A percentile compares a stretch with the other conserved stretches of the same genome.
Evolutionary conservation across 2,797 vertebrate species (phyloP).

Genomic region (Sebastes diploproa): DNA sequence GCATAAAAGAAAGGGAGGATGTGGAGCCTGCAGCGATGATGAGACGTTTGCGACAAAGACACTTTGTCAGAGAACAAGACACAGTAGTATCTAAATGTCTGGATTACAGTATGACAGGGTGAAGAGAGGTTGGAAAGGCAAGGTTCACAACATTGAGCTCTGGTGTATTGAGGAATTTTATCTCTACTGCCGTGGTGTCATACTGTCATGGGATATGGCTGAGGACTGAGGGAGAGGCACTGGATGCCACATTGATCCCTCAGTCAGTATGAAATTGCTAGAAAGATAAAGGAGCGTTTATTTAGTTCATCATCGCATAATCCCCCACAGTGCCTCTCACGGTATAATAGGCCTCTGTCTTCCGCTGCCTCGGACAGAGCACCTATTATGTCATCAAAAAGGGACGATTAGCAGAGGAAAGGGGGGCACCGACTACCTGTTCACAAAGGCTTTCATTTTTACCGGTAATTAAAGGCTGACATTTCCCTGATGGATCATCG

Average conservation of each 20-base stretch:
- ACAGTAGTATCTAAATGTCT: slow-evolving; percentile 13
- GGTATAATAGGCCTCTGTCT: slow-evolving; percentile 55
- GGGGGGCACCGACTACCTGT: slow-evolving; percentile 75
- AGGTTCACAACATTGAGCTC: neutral
- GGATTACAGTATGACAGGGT: neutral
- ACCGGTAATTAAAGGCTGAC: slow-evolving; percentile 82
- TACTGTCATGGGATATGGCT: neutral
- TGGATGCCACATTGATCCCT: slow-evolving; percentile 13
- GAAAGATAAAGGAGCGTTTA: slow-evolving; percentile 55
- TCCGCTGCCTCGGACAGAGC: slow-evolving; percentile 57
- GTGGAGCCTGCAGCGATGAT: slow-evolving; percentile 30
- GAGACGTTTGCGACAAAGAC: slow-evolving; percentile 39
- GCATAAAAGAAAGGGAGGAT: slow-evolving; percentile 29
- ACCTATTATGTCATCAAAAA: slow-evolving; percentile 82
- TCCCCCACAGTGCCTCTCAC: slow-evolving; percentile 41
- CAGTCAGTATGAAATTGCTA: slow-evolving; percentile 25
- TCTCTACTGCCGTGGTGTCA: neutral
- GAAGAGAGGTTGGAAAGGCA: slow-evolving; percentile 4
- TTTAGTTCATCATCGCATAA: slow-evolving; percentile 57
- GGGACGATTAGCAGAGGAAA: slow-evolving; percentile 73
- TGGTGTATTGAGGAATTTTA: neutral
- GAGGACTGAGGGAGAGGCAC: slow-evolving; percentile 8
- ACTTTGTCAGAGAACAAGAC: slow-evolving; percentile 39
- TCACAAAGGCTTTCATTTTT: slow-evolving; percentile 76
- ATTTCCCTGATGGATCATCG: slow-evolving; percentile 74